These are phyloP conservation scores for Drosophila maculinotata DNA, from an alignment of 2,888 invertebrate genomes.

Conservation along the genomic window DNA sequence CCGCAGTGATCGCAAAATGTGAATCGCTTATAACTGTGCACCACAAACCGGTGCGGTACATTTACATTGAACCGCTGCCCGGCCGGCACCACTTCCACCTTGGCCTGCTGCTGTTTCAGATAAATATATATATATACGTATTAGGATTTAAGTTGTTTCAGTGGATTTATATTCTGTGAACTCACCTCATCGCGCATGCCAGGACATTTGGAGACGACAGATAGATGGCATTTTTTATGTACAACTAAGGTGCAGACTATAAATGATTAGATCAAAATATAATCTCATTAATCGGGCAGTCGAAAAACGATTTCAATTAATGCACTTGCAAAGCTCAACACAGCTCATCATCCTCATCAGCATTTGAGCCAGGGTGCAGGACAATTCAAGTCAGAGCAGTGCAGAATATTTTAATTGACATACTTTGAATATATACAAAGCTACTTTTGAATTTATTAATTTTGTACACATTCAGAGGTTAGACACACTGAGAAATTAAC, in stretches of 20 bases:
- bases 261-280: slow-evolving; percentile 73
- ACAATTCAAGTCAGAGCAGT: slow-evolving; percentile 42
- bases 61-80: slow-evolving; percentile 98
- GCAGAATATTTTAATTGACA: slow-evolving; percentile 37
- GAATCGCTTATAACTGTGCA: slow-evolving; percentile 98
- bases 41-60: slow-evolving; percentile 97
- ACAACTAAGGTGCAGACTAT: slow-evolving; percentile 99
- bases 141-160: slow-evolving; percentile 1
- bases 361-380: slow-evolving; percentile 23
- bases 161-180: neutral
- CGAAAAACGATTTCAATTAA: neutral
- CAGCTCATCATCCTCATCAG: slow-evolving; percentile 16
- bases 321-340: slow-evolving; percentile 16
- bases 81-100: slow-evolving; percentile 87
- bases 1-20: slow-evolving; percentile 99
- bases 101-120: slow-evolving; percentile 84
- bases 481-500: slow-evolving; percentile 49
- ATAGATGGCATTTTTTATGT: slow-evolving; percentile 98
- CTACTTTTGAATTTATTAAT: slow-evolving; percentile 36
- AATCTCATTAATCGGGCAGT: slow-evolving; percentile 41
- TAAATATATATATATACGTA: neutral
- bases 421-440: slow-evolving; percentile 46
- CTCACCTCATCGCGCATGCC: slow-evolving; percentile 95
- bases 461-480: slow-evolving; percentile 52
- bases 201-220: slow-evolving; percentile 99